Percentiles rank a stretch among this genome's conserved stretches.
phyloP scores from a whole-genome alignment of 2,797 vertebrate species.

The Cygnus olor region DNA sequence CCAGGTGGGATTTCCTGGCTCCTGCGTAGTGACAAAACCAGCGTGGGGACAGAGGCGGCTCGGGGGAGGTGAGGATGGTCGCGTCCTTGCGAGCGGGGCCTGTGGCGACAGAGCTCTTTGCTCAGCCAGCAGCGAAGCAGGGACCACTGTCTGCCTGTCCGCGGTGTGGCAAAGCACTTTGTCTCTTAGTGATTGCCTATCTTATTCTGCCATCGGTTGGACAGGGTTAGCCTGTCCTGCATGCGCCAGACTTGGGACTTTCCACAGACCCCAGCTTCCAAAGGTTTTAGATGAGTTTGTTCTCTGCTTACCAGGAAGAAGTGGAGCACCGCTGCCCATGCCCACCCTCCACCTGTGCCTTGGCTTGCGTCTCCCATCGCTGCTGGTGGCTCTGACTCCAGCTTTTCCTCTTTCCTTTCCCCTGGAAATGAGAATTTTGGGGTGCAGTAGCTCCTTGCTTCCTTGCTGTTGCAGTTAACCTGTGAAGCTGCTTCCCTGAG shows the following conservation, averaged over 20 bases:
- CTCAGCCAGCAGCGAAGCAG: too few relatives aligned
- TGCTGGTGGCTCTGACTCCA: conserved; percentile 44
- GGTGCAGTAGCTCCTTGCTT: rapidly evolving
- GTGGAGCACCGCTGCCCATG: conserved; percentile 91
- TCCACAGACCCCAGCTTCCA: neutral
- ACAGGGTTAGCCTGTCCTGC: neutral
- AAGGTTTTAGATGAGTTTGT: rapidly evolving
- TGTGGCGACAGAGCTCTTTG: too few relatives aligned
- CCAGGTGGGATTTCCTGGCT: too few relatives aligned
- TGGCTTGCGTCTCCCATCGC: conserved; percentile 8
- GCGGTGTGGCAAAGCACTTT: neutral
- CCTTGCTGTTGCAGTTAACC: rapidly evolving
- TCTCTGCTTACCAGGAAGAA: conserved; percentile 89
- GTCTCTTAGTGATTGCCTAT: neutral
- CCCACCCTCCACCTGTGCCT: conserved; percentile 85
- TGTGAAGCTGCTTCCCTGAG: rapidly evolving
- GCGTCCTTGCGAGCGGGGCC: neutral
- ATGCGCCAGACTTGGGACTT: rapidly evolving
- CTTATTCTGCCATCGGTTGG: neutral
- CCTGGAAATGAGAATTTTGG: neutral
- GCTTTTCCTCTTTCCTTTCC: conserved; percentile 36
- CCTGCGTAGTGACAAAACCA: too few relatives aligned
- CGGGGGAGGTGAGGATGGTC: neutral
- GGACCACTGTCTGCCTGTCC: neutral
- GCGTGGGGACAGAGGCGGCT: neutral